These are phyloP conservation scores for Mastigias papua DNA, from an alignment of 30 jellyfish, hydroid and myxozoan genomes.

Conservation along the genomic window DNA sequence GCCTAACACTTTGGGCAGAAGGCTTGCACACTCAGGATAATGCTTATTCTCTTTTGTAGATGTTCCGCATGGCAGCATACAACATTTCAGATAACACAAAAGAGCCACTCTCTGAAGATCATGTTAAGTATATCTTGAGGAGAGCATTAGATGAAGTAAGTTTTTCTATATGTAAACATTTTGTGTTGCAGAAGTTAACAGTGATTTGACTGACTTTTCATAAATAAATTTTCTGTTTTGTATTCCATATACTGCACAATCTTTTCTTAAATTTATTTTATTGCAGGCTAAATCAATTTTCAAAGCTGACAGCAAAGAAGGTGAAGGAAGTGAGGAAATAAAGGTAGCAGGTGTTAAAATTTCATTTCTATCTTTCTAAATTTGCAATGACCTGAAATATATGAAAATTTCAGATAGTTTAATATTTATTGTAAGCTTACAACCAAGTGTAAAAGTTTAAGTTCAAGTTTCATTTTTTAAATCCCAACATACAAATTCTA, in stretches of 20 bases:
- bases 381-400: too few relatives aligned
- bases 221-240: too few relatives aligned
- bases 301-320: conserved; percentile 72
- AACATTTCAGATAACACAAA: conserved; percentile 87
- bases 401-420: too few relatives aligned
- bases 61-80: conserved; percentile 98
- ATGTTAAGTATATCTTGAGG: conserved; percentile 90
- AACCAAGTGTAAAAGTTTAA: too few relatives aligned
- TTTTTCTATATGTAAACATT: neutral
- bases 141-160: conserved; percentile 94
- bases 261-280: neutral
- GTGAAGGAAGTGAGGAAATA: conserved; percentile 26
- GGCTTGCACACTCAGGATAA: too few relatives aligned
- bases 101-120: conserved; percentile 94
- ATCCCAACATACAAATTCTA: too few relatives aligned
- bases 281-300: conserved; percentile 80
- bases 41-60: conserved; percentile 57
- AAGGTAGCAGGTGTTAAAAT: conserved; percentile 13
- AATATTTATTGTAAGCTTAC: too few relatives aligned
- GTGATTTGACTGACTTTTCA: too few relatives aligned
- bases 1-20: too few relatives aligned
- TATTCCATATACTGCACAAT: neutral
- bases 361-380: too few relatives aligned
- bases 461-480: too few relatives aligned
- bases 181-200: neutral